phyloP scores from a whole-genome alignment of 2,888 invertebrate genomes.

The Drosophila koepferae region DNA sequence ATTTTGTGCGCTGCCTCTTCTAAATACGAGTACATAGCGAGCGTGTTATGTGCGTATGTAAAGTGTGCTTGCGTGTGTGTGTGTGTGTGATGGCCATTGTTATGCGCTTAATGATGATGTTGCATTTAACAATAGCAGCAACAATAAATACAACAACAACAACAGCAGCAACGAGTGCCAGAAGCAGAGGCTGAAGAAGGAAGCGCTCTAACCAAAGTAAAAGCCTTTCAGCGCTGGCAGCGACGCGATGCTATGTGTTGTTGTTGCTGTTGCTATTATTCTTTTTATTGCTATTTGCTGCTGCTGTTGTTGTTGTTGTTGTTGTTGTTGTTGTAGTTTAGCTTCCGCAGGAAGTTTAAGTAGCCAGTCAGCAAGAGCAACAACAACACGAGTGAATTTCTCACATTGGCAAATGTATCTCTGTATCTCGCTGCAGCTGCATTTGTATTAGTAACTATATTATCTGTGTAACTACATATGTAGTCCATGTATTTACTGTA shows the following conservation, averaged over 20 bases:
- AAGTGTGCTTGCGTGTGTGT: conserved; percentile 16
- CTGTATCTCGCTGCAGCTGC: conserved; percentile 38
- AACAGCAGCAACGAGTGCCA: background rate
- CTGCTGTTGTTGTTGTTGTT: conserved; percentile 42
- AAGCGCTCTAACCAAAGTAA: conserved; percentile 45
- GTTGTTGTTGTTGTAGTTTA: conserved; percentile 57
- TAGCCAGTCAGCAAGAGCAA: conserved; percentile 55
- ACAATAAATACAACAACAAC: conserved; percentile 42
- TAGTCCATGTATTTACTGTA: too few relatives aligned
- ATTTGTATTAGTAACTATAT: conserved; percentile 14
- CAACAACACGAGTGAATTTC: conserved; percentile 28
- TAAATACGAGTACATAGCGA: conserved; percentile 42
- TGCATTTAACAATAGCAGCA: conserved; percentile 72
- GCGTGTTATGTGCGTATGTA: conserved; percentile 12
- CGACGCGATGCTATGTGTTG: too few relatives aligned
- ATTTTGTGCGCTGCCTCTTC: conserved; percentile 38
- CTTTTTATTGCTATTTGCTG: conserved; percentile 36
- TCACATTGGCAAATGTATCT: conserved; percentile 32
- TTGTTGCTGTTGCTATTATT: conserved; percentile 42
- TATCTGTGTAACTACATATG: conserved; percentile 5
- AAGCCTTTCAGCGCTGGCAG: conserved; percentile 56
- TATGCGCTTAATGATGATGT: conserved; percentile 78
- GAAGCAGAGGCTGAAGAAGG: conserved; percentile 8
- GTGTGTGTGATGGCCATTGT: conserved; percentile 65
- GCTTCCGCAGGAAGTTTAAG: conserved; percentile 79